Evolutionary conservation across 2,797 vertebrate genomes (phyloP).

Genomic region (Pelochelys cantorii): DNA sequence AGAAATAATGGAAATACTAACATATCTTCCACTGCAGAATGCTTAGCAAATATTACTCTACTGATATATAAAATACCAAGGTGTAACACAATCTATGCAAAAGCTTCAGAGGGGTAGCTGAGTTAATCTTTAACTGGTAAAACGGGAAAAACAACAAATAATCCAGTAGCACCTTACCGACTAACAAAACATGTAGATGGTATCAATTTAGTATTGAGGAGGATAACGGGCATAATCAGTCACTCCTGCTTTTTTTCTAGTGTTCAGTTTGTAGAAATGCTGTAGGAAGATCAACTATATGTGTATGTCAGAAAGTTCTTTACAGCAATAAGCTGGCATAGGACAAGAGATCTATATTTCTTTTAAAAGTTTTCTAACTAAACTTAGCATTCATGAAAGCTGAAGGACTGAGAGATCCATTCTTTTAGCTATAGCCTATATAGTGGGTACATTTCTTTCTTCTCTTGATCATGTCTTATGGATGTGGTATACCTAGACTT

Average conservation of each 20-base stretch:
- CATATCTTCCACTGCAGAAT: neutral
- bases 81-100: neutral
- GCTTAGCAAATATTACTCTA: neutral
- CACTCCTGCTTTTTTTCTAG: neutral
- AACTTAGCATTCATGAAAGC: neutral
- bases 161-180: too few species aligned
- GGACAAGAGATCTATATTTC: neutral
- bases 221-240: neutral
- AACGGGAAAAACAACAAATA: too few species aligned
- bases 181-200: too few species aligned
- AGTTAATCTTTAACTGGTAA: too few species aligned
- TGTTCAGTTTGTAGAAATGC: neutral
- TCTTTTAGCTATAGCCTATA: neutral
- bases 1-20: neutral
- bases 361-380: neutral
- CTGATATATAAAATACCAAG: neutral
- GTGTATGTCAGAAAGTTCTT: neutral
- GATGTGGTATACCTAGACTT: too few species aligned
- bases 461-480: neutral
- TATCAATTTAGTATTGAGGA: neutral
- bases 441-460: neutral
- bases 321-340: neutral
- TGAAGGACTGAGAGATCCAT: neutral
- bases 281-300: neutral
- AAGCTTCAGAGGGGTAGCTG: too few species aligned